Evolutionary conservation across 2,113 vertebrate species (phyloP).

Genomic region (Felis catus): DNA sequence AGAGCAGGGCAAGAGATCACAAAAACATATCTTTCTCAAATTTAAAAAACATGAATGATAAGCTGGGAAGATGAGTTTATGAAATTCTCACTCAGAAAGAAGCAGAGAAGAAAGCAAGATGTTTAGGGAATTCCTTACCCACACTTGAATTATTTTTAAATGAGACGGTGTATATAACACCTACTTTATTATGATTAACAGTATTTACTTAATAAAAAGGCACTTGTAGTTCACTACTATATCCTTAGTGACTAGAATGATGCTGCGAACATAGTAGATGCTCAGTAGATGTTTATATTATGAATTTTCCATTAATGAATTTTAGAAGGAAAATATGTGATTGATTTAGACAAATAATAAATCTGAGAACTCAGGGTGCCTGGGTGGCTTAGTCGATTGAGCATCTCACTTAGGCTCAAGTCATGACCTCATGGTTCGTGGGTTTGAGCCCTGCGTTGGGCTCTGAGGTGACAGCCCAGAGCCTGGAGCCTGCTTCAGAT

Average conservation of each 20-base stretch:
- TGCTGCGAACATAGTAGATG: background rate
- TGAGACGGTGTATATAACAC: background rate
- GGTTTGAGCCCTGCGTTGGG: no score
- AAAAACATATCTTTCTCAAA: background rate
- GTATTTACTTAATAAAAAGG: background rate
- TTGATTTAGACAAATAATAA: background rate
- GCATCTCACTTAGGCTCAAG: no score
- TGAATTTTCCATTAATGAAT: background rate
- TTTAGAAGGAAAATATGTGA: conserved; percentile 39
- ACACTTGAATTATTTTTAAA: conserved; percentile 29
- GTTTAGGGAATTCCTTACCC: background rate
- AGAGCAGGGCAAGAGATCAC: background rate
- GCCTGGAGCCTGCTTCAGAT: no score
- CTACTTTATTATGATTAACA: background rate
- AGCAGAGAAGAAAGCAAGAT: background rate
- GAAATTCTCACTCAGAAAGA: conserved; percentile 26
- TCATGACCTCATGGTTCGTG: no score
- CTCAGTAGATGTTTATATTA: conserved; percentile 22
- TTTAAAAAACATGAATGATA: background rate
- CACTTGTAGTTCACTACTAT: background rate
- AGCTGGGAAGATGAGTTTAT: background rate
- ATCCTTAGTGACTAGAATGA: background rate
- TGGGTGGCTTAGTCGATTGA: no score
- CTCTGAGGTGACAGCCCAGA: no score
- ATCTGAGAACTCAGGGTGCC: background rate